These are phyloP conservation scores for Lagorchestes hirsutus DNA, from an alignment of 2,797 vertebrate species.

Conservation along the genomic window DNA sequence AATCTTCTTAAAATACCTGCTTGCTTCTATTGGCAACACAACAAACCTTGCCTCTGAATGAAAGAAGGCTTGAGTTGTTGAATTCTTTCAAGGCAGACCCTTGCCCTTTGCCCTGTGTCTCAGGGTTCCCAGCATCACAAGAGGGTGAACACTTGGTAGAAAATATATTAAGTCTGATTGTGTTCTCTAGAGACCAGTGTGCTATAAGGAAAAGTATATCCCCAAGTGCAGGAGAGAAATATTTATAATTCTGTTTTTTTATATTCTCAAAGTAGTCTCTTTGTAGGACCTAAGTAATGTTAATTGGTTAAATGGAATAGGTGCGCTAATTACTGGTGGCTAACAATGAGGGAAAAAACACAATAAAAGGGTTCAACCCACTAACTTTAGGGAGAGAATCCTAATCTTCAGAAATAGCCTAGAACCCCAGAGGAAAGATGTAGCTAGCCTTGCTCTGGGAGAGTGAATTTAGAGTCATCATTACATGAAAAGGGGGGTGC, in stretches of 20 bases:
- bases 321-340: not conserved
- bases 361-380: not conserved
- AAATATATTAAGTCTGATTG: not conserved
- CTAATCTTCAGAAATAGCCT: not conserved
- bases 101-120: no score
- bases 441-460: not conserved
- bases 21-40: no score
- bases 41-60: no score
- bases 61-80: no score
- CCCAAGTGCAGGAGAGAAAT: not conserved
- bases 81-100: no score
- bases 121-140: no score
- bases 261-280: not conserved
- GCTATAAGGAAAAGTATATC: not conserved
- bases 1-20: no score
- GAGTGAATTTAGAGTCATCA: not conserved
- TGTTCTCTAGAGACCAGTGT: not conserved
- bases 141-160: not conserved
- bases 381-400: not conserved
- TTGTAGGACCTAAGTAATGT: not conserved
- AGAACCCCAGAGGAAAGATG: not conserved
- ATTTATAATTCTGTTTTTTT: not conserved
- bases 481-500: not conserved
- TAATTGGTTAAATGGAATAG: not conserved
- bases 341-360: not conserved